Percentiles rank a stretch among this genome's conserved stretches.
These are phyloP conservation scores for Plotosus lineatus DNA, from an alignment of 2,113 vertebrate species.

Conservation along the genomic window DNA sequence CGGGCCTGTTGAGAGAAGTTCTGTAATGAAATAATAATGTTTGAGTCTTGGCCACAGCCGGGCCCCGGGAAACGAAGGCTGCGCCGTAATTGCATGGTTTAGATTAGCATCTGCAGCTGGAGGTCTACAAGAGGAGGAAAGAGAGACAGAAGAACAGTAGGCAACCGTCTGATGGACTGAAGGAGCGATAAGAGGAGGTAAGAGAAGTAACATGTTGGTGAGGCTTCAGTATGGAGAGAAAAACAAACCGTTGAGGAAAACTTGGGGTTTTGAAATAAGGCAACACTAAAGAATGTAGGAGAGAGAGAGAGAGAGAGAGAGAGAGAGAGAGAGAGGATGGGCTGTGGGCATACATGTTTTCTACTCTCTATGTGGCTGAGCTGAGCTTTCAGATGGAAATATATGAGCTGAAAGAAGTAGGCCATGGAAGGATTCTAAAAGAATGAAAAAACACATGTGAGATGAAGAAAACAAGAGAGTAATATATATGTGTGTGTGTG, in stretches of 20 bases:
- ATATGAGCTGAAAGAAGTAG: slow-evolving; percentile 3
- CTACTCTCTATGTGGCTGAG: slow-evolving; percentile 20
- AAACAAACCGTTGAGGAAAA: background rate
- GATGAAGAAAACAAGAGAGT: too few relatives aligned
- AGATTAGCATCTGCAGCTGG: slow-evolving; percentile 42
- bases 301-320: background rate
- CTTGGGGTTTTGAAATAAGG: background rate
- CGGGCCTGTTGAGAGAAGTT: slow-evolving; percentile 32
- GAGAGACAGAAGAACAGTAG: background rate
- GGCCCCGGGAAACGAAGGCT: slow-evolving; percentile 33
- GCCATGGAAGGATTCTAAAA: background rate
- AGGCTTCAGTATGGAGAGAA: background rate
- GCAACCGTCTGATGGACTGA: background rate
- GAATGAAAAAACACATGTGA: background rate
- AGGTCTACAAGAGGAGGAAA: slow-evolving; percentile 24
- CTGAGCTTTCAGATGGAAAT: slow-evolving; percentile 16
- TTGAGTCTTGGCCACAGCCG: slow-evolving; percentile 28
- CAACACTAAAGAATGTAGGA: background rate
- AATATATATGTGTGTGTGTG: too few relatives aligned
- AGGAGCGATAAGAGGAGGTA: background rate
- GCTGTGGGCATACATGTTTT: background rate
- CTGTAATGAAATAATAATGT: slow-evolving; percentile 45
- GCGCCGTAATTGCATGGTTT: slow-evolving; percentile 40
- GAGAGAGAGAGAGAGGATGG: background rate
- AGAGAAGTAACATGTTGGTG: background rate